Base-by-base conservation (phyloP, 2,888 invertebrate species). In the Polyommatus iphigenia region DNA sequence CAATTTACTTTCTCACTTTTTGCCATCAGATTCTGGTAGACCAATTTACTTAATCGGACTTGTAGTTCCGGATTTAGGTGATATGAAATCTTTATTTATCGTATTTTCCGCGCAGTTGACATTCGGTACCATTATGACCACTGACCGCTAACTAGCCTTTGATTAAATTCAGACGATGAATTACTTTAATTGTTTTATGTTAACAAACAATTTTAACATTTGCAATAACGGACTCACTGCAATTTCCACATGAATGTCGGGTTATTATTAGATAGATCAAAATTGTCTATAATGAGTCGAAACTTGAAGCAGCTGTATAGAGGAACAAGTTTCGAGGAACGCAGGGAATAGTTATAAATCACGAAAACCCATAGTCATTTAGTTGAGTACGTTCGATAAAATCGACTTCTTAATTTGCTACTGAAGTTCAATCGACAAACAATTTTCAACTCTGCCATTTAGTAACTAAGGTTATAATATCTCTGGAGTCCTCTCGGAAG, bases 401-500 rank as follows among this genome's bases (percentile, higher is more conserved):
- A 67, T 67, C 67, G 67, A 67, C 32, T 67, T 67, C 67, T 67
- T 67, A 67, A 67, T 67, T 67, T 67, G 67, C 67, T 67, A 67
- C 67, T 67, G 29, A 67, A 18, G 67, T 29, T 29, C 32, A 32
- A 15, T 2, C 3, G 13, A 29, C 29, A 32, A 32, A 15, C 67
- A 29, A 67, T 32, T 67, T 29, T 67, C 2, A 24, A 67, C 67
- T 32, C 41, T 73, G 13, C 3, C 4, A 8, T 20, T 32, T 2
- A 4, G 13, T 18, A 1, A 15, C 1, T 41, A 13, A 46, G 13
- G 73, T 46, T 46, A 3, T 13, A 15, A 73, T 13, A 24, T 13
- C 46, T 18, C 81, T 24, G 82, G 79, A 80, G 76, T 85, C n/a
- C 6, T 73, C n/a, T 41, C 73, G 77, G 76, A 79, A 78, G 41